Percentiles rank a stretch among this genome's conserved stretches.
Conservation (phyloP, 2,888 invertebrate species). For the Heterodera filipjevi region DNA sequence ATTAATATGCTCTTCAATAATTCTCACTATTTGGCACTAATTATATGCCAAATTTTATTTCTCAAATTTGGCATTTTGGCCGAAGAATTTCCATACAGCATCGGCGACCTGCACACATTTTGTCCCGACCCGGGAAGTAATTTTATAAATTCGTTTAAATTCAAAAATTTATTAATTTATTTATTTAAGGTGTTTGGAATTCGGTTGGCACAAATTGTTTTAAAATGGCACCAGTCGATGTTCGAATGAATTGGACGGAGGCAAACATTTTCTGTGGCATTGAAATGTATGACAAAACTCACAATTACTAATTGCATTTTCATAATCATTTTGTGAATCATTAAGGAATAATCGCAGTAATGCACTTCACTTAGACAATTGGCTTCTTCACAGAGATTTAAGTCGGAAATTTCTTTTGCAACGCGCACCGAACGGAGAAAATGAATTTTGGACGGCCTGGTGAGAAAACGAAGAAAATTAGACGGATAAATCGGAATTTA, state of each 20-base stretch:
- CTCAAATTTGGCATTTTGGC: neutral
- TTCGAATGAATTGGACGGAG: conserved; percentile 17
- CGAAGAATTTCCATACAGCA: conserved; percentile 27
- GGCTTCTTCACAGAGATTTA: conserved; percentile 33
- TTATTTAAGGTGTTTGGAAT: conserved; percentile 27
- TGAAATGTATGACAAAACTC: conserved; percentile 15
- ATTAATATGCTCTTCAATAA: neutral
- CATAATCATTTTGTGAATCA: neutral
- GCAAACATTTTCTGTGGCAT: conserved; percentile 23
- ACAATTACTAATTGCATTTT: neutral
- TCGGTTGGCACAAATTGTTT: conserved; percentile 25
- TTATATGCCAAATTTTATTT: neutral
- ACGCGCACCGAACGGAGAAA: neutral
- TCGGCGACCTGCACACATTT: conserved; percentile 27
- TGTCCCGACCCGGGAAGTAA: conserved; percentile 30
- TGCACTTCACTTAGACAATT: conserved; percentile 30
- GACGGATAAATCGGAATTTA: no score
- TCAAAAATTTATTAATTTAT: neutral
- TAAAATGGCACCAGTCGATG: neutral
- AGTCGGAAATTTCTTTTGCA: neutral
- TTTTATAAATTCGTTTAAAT: no score
- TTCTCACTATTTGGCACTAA: neutral
- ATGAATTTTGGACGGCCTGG: conserved; percentile 33
- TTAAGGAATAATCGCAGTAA: conserved; percentile 25
- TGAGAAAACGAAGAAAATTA: neutral